Base-by-base conservation (phyloP, 2,797 vertebrate species). In the Momotus momota region DNA sequence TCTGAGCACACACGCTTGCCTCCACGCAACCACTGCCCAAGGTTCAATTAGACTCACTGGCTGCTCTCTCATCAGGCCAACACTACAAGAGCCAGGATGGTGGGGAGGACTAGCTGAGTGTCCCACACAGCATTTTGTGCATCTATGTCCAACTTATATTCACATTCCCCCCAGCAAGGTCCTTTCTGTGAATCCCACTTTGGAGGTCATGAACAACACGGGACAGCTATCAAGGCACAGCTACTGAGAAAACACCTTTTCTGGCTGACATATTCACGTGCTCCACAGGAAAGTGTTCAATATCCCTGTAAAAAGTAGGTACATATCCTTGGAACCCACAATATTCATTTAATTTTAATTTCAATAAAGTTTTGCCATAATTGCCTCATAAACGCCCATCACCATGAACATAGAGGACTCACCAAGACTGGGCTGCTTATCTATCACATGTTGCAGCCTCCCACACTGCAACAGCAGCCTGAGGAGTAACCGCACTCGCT, bases 341-440 rank as follows among this genome's bases (percentile, higher is more conserved):
- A 51, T 54, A 51, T 54, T 29, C 21, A 64, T 23, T 81, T 55
- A 20, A 75, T 57, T 27, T 60, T 77, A 7, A 61, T 41, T 67
- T 77, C 70, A 88, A 18, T 29, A 20, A 31, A 61, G 46, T 43
- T 90, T 62, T 67, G n/a, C 46, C 65, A 13, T 16, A 55, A 71
- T 9, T 66, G 41, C 46, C 46, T 75, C 45, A 25, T 55, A 55
- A 70, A 65, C 11, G 17, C 11, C 35, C 21, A 29, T 51, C 43
- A 14, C 19, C 33, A 23, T 3, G 38, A 58, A 79, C 4, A 0
- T 0, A 1, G 25, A 61, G 15, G 31, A 65, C 16, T 15, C 1
- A 2, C 18, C 35, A 61, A 71, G 31, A 61, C 15, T 2, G 0
- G 14, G 33, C 17, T 64, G 61, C 45, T 64, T 38, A 43, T 55